Evolutionary conservation across 37 sponge, comb jelly and placozoan genomes (phyloP), one percentile per base, ranked within the genome.

Genomic region (Spongilla lacustris): DNA sequence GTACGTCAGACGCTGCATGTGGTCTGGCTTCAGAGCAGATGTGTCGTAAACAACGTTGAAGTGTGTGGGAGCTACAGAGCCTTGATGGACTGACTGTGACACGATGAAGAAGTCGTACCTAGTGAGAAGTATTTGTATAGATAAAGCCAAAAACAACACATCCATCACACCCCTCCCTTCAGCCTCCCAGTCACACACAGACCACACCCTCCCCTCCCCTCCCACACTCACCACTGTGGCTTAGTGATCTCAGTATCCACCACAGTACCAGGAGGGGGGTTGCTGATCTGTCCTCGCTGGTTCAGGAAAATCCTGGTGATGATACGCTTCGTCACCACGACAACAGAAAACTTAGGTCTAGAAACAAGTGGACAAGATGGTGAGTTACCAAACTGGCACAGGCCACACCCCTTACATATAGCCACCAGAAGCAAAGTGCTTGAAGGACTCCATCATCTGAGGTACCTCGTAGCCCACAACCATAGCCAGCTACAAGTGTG

Each of bases 91-190:
- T 77, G 86, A 74, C 86, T 99, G 99, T 29, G 93, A 94, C 36
- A 95, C 97, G n/a, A 99, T 81, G 83, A 94, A 99, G 91, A 95
- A 99, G 85, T 99, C 99, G 66, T 97, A 97, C 96, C 96, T 96
- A 22, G 1, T 10, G 22, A 2, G 19, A 23, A 86, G 26, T 58
- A 58, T 13, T 19, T 10, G 58, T 58, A 17, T 10, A 46, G 8
- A 46, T 8, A 46, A 46, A 46, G 8, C 8, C 8, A 10, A 8
- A 46, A 46, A n/a, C n/a, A n/a, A n/a, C n/a, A n/a, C n/a, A n/a
- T n/a, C n/a, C n/a, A n/a, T n/a, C n/a, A n/a, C n/a, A n/a, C n/a
- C n/a, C n/a, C 4, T 10, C 46, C 4, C 8, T 46, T 46, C n/a
- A n/a, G n/a, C n/a, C n/a, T n/a, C n/a, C n/a, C n/a, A n/a, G n/a